Percentiles rank a stretch among this genome's conserved stretches.
phyloP scores from a whole-genome alignment of 2,113 vertebrate genomes.

The Xiphophorus hellerii region DNA sequence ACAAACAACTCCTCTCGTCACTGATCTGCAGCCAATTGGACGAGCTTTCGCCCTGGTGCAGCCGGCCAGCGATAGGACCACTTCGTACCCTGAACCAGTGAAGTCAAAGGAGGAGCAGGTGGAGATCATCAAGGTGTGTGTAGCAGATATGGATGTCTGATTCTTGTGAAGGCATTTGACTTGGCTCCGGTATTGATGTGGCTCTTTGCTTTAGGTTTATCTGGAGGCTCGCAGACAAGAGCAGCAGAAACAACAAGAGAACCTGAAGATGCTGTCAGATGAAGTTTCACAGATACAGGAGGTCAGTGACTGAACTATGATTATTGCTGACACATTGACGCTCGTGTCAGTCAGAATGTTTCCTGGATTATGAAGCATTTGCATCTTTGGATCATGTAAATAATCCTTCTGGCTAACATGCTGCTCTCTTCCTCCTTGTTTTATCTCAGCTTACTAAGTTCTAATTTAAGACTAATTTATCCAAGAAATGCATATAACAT shows the following conservation, averaged over 20 bases:
- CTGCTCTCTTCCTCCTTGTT: background rate
- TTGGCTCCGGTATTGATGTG: background rate
- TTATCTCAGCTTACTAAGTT: background rate
- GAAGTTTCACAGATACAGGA: slow-evolving; percentile 90
- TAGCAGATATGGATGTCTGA: too few relatives aligned
- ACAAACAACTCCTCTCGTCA: slow-evolving; percentile 13
- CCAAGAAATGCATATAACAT: too few relatives aligned
- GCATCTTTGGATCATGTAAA: slow-evolving; percentile 31
- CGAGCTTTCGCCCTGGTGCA: slow-evolving; percentile 88
- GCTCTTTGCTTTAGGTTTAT: slow-evolving; percentile 80
- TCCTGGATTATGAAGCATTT: slow-evolving; percentile 13
- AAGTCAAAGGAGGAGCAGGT: slow-evolving; percentile 87
- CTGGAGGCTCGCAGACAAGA: slow-evolving; percentile 84
- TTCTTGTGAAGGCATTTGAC: background rate
- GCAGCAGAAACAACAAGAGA: slow-evolving; percentile 81
- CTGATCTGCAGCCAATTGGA: slow-evolving; percentile 81
- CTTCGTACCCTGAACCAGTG: slow-evolving; percentile 82
- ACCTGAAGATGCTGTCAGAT: slow-evolving; percentile 86
- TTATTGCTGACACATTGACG: background rate
- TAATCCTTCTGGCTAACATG: background rate
- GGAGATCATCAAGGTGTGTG: slow-evolving; percentile 90
- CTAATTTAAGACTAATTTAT: too few relatives aligned
- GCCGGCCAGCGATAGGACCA: slow-evolving; percentile 68
- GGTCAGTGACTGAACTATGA: slow-evolving; percentile 68
- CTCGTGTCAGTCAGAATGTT: background rate